phyloP scores from a whole-genome alignment of 2,113 vertebrate genomes.

The Perca flavescens region DNA sequence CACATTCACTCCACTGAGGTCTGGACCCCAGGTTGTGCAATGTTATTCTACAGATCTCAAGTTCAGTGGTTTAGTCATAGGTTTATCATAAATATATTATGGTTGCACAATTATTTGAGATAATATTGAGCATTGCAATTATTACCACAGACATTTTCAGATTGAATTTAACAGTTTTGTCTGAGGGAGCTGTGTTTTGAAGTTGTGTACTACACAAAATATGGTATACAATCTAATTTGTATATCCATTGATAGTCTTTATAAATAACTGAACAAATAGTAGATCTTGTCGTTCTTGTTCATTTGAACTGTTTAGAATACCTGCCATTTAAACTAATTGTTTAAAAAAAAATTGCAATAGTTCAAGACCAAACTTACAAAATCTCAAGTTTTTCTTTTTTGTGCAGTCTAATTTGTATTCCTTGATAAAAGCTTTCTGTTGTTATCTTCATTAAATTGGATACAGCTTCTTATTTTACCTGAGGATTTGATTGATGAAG shows the following conservation, averaged over 20 bases:
- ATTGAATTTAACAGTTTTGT: background rate
- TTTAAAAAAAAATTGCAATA: background rate
- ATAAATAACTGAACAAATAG: background rate
- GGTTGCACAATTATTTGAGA: constrained; percentile 41
- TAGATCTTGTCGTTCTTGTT: no score
- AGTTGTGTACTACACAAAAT: background rate
- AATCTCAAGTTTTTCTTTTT: background rate
- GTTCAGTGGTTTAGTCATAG: constrained; percentile 3
- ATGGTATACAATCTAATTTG: constrained; percentile 2
- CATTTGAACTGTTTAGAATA: background rate
- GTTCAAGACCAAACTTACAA: background rate
- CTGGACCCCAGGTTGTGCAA: constrained; percentile 64
- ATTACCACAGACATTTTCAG: background rate
- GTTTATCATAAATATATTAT: background rate
- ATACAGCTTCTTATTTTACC: constrained; percentile 49
- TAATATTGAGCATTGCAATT: background rate
- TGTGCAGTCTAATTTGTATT: constrained; percentile 17
- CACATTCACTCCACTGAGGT: constrained; percentile 45
- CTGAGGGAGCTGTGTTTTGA: background rate
- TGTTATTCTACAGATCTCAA: constrained; percentile 70
- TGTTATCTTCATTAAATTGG: constrained; percentile 52
- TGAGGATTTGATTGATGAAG: constrained; percentile 53
- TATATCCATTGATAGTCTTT: background rate
- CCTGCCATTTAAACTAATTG: background rate
- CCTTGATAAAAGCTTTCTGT: constrained; percentile 33